phyloP scores from a whole-genome alignment of 2,888 invertebrate genomes.

The Empis livida region DNA sequence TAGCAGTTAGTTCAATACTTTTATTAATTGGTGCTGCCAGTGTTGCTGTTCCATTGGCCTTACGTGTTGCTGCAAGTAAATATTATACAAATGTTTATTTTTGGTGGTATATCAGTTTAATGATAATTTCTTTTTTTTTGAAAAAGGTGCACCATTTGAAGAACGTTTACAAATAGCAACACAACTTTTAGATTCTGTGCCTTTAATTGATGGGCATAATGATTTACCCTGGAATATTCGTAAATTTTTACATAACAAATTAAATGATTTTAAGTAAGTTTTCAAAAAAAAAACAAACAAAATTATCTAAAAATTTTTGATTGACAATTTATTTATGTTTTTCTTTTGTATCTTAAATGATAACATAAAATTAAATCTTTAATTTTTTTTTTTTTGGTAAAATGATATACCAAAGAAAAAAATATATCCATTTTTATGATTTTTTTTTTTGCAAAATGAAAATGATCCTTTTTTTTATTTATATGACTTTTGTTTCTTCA shows the following conservation, averaged over 20 bases:
- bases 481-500: neutral
- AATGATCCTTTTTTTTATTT: neutral
- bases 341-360: neutral
- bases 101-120: too few relatives aligned
- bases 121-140: too few relatives aligned
- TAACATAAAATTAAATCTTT: too few relatives aligned
- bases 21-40: constrained; percentile 67
- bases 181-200: constrained; percentile 60
- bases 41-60: constrained; percentile 65
- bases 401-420: constrained; percentile 7
- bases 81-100: constrained; percentile 11
- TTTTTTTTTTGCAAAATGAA: neutral
- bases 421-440: neutral
- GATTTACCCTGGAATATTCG: constrained; percentile 85
- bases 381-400: constrained; percentile 3
- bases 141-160: constrained; percentile 57
- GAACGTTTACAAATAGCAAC: constrained; percentile 62
- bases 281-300: too few relatives aligned
- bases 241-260: constrained; percentile 77
- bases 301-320: neutral
- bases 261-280: constrained; percentile 63
- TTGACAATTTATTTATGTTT: too few relatives aligned
- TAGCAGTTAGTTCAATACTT: constrained; percentile 61
- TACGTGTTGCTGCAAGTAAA: constrained; percentile 54
- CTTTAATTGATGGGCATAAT: constrained; percentile 77